Percentiles rank a stretch among this genome's conserved stretches.
These are phyloP conservation scores for Erebia aethiops DNA, from an alignment of 2,888 invertebrate species.

Conservation along the genomic window DNA sequence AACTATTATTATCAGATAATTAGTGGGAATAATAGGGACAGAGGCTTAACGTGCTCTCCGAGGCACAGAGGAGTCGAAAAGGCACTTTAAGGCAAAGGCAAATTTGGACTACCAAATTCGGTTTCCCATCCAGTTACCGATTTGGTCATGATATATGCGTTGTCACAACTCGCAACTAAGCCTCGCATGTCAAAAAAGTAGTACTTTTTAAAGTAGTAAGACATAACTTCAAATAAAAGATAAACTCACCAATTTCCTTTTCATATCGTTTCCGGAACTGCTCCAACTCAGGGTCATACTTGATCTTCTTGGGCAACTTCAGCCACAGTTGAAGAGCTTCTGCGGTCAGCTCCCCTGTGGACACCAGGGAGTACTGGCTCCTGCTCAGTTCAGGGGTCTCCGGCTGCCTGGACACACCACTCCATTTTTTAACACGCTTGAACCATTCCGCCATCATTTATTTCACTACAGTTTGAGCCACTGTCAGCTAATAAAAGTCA, in stretches of 20 bases:
- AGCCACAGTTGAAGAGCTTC: constrained; percentile 86
- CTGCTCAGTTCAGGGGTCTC: constrained; percentile 71
- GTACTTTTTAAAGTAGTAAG: too few relatives aligned
- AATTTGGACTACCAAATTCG: too few relatives aligned
- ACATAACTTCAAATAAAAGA: background rate
- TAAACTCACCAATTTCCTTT: constrained; percentile 69
- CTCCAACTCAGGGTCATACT: constrained; percentile 85
- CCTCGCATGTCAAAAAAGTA: too few relatives aligned
- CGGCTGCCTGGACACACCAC: constrained; percentile 59
- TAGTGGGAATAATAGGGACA: too few relatives aligned
- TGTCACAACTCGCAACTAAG: too few relatives aligned
- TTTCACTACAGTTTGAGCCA: background rate
- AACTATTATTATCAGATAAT: too few relatives aligned
- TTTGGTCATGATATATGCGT: too few relatives aligned
- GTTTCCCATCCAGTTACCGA: too few relatives aligned
- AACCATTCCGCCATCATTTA: constrained; percentile 57
- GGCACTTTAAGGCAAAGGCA: too few relatives aligned
- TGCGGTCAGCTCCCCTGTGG: constrained; percentile 80
- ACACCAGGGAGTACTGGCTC: constrained; percentile 74
- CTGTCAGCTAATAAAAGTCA: constrained; percentile 13
- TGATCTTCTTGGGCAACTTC: constrained; percentile 85
- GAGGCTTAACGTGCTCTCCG: too few relatives aligned
- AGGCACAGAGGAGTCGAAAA: too few relatives aligned
- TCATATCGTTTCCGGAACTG: constrained; percentile 82
- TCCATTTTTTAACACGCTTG: constrained; percentile 60